phyloP scores from a whole-genome alignment of 2,113 vertebrate genomes.

The Gyps fulvus region DNA sequence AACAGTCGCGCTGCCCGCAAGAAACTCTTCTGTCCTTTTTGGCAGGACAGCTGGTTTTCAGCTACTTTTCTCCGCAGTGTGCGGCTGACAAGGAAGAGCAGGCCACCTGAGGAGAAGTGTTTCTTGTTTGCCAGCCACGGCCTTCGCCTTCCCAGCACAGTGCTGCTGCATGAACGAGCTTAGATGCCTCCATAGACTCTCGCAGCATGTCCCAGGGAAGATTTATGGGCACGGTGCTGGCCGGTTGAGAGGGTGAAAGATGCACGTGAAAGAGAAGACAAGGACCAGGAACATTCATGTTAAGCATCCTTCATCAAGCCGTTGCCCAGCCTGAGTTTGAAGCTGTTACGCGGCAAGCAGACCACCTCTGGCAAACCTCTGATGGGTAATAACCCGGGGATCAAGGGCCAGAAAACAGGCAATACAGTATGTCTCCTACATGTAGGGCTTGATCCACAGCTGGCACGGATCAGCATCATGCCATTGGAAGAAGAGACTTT shows the following conservation, averaged over 20 bases:
- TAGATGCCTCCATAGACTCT: not conserved
- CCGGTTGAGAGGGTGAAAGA: not conserved
- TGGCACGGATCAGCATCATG: not conserved
- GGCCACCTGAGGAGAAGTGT: slow-evolving; percentile 26
- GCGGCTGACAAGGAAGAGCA: not conserved
- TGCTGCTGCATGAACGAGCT: not conserved
- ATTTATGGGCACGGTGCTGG: not conserved
- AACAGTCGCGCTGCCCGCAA: not conserved
- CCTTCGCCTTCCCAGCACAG: not conserved
- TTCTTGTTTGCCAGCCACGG: slow-evolving; percentile 23
- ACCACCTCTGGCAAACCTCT: not conserved
- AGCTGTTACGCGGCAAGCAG: not conserved
- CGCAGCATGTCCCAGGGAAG: rapidly evolving
- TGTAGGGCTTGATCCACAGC: not conserved
- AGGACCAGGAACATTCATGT: not conserved
- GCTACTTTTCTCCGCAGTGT: not conserved
- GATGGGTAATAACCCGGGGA: not conserved
- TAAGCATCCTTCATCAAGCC: not conserved
- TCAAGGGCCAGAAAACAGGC: not conserved
- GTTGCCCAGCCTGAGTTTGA: not conserved
- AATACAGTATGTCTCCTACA: not conserved
- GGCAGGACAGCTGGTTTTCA: slow-evolving; percentile 16
- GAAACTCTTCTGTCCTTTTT: not conserved
- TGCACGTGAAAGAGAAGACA: not conserved
- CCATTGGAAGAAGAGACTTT: not conserved